Evolutionary conservation across 2,113 vertebrate species (phyloP).

Genomic region (Lepus americanus): DNA sequence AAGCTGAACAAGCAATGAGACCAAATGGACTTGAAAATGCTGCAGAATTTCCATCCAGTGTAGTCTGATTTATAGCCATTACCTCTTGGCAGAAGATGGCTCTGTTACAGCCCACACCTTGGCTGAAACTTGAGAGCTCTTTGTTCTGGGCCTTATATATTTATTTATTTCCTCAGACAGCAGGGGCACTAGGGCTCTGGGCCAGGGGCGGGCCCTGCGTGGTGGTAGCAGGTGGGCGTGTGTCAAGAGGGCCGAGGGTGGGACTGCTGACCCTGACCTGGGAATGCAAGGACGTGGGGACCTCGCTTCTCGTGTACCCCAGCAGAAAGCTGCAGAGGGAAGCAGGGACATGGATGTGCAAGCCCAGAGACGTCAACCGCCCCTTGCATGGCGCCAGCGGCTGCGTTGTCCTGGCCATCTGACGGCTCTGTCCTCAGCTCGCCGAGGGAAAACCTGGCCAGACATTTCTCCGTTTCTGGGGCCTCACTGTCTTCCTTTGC

Average conservation of each 20-base stretch:
- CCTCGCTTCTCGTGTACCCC: not conserved
- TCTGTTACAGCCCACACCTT: constrained; percentile 71
- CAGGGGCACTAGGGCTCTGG: constrained; percentile 28
- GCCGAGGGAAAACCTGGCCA: not conserved
- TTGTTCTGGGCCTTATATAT: constrained; percentile 28
- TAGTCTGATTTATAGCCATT: constrained; percentile 82
- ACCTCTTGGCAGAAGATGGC: constrained; percentile 78
- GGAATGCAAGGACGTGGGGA: not conserved
- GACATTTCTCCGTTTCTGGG: not conserved
- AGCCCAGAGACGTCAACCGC: fast-evolving
- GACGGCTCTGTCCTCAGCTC: not conserved
- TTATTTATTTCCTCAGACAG: not conserved
- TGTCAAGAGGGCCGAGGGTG: constrained; percentile 51
- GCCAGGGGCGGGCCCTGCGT: not conserved
- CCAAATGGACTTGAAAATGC: constrained; percentile 87
- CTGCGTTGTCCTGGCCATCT: fast-evolving
- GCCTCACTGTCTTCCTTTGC: not conserved
- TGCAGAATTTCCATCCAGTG: constrained; percentile 75
- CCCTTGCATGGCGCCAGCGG: fast-evolving
- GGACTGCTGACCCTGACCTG: not conserved
- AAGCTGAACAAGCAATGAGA: constrained; percentile 88
- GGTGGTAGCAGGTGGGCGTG: not conserved
- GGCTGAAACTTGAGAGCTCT: constrained; percentile 71
- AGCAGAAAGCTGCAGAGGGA: not conserved
- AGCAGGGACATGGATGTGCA: fast-evolving